These are phyloP conservation scores for Halocynthia aurantium DNA, from an alignment of 23 tunicate genomes.

Conservation along the genomic window DNA sequence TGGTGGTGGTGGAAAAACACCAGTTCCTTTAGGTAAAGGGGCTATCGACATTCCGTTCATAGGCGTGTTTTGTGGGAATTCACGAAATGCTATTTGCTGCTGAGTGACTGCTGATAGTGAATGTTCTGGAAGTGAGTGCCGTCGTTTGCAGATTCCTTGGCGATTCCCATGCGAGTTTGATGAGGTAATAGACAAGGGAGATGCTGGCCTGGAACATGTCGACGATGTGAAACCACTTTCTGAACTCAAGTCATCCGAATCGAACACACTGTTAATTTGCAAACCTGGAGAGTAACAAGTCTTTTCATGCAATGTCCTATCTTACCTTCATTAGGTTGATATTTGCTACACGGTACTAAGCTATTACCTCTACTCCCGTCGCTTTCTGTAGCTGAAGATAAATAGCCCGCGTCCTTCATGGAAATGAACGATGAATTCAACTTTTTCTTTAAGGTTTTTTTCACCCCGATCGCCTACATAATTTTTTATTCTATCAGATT, in stretches of 20 bases:
- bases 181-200: not conserved
- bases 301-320: no score
- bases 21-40: not conserved
- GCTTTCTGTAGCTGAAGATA: slow-evolving; percentile 11
- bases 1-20: not conserved
- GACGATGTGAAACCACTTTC: slow-evolving; percentile 7
- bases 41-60: no score
- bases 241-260: slow-evolving; percentile 6
- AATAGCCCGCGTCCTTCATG: slow-evolving; percentile 16
- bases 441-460: not conserved
- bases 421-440: slow-evolving; percentile 5
- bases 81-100: no score
- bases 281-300: not conserved
- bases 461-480: slow-evolving; percentile 12
- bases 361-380: not conserved
- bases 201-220: slow-evolving; percentile 5
- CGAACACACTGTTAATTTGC: slow-evolving; percentile 6
- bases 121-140: no score
- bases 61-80: no score
- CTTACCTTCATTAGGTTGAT: not conserved
- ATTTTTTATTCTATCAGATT: not conserved
- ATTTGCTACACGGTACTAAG: not conserved
- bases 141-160: no score
- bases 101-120: no score
- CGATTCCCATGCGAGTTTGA: no score